Evolutionary conservation across 2,888 invertebrate genomes (phyloP).

Genomic region (Prenolepis imparis): DNA sequence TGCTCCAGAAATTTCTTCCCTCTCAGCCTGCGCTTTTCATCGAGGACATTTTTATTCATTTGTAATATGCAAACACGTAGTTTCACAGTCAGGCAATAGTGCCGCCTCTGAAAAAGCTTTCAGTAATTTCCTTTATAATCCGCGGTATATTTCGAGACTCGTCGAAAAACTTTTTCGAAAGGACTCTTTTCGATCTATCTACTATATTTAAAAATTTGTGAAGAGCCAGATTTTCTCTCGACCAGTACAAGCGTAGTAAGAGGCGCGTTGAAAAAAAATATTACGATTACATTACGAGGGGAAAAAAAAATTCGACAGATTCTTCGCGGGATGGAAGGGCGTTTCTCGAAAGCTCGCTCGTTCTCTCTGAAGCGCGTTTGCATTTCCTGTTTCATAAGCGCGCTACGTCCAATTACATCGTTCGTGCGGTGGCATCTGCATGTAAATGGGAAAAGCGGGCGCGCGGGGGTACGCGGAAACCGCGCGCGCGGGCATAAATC

Average conservation of each 20-base stretch:
- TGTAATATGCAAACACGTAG: constrained; percentile 1
- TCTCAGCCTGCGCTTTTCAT: constrained; percentile 32
- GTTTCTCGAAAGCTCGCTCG: constrained; percentile 54
- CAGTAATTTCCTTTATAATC: background rate
- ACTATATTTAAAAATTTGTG: background rate
- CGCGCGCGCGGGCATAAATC: constrained; percentile 77
- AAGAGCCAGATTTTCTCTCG: background rate
- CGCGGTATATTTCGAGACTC: background rate
- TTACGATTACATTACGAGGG: constrained; percentile 16
- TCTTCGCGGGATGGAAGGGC: constrained; percentile 35
- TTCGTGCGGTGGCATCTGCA: constrained; percentile 74
- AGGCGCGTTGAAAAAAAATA: background rate
- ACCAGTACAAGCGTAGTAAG: background rate
- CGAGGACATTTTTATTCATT: constrained; percentile 34
- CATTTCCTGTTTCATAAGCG: constrained; percentile 61
- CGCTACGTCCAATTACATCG: constrained; percentile 70
- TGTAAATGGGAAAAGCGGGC: constrained; percentile 77
- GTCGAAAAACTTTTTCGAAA: background rate
- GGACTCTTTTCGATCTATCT: background rate
- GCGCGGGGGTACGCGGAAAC: constrained; percentile 69
- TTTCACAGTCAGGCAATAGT: background rate
- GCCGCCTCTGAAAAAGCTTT: constrained; percentile 5
- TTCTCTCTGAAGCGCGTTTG: constrained; percentile 52
- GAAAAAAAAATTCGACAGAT: constrained; percentile 22
- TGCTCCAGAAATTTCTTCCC: constrained; percentile 45